Conservation (phyloP, 1,140 invertebrate species). For the Phymorhynchus buccinoides region DNA sequence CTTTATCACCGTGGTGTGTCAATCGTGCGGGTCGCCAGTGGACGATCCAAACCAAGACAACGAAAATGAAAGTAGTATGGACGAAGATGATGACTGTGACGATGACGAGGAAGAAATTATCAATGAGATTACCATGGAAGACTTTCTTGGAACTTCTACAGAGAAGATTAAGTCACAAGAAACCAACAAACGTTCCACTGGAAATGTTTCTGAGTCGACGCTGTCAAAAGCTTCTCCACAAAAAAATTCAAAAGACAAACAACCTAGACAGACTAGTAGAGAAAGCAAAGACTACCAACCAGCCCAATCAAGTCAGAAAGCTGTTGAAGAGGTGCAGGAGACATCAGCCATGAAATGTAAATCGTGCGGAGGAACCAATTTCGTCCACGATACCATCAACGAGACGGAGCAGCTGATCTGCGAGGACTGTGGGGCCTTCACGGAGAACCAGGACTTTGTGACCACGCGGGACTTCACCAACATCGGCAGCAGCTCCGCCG, state of each 20-base stretch:
- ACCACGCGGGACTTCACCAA: not conserved
- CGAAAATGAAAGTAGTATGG: not conserved
- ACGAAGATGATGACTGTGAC: not conserved
- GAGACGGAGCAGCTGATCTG: conserved; percentile 29
- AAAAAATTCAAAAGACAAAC: too few species aligned
- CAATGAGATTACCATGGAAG: not conserved
- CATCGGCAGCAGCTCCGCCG: not conserved
- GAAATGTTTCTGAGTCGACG: not conserved
- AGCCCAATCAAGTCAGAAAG: not conserved
- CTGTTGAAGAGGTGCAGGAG: not conserved
- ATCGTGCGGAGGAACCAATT: not conserved
- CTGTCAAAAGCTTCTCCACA: too few species aligned
- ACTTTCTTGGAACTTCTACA: not conserved
- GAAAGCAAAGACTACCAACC: too few species aligned
- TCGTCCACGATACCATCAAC: conserved; percentile 7
- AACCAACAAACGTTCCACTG: not conserved
- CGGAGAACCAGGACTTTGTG: conserved; percentile 6
- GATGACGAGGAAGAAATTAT: not conserved
- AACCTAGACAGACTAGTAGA: too few species aligned
- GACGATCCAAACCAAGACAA: not conserved
- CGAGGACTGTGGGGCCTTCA: conserved; percentile 30
- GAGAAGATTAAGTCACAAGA: not conserved
- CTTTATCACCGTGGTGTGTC: not conserved
- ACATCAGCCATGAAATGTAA: not conserved
- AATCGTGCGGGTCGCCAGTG: not conserved